Base-by-base conservation (phyloP, 53 echinoderm and acorn worm species). In the Astropecten irregularis region DNA sequence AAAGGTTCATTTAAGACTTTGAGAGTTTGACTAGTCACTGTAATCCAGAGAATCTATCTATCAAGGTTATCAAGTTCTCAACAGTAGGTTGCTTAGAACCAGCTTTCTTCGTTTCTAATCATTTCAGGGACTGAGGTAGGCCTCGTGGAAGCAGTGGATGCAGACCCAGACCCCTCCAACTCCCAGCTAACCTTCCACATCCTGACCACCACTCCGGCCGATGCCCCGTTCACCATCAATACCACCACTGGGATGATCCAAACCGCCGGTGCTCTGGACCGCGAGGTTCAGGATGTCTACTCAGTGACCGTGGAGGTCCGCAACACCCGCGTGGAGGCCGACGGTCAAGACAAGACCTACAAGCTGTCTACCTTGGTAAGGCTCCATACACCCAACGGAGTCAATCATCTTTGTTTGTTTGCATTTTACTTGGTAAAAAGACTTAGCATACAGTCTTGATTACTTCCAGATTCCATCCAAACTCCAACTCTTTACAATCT, bases 101-200 rank as follows among this genome's bases (percentile, higher is more conserved):
- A n/a, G n/a, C n/a, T n/a, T n/a, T n/a, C n/a, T n/a, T n/a, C n/a
- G n/a, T n/a, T n/a, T n/a, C n/a, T n/a, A n/a, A n/a, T 68, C 37
- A 26, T 9, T 35, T 11, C 85, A 95, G 95, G 90, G 47, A 83
- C 90, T 14, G 58, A 47, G 72, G 87, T 99, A 16, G 99, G 94
- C 3, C 7, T 18, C 16, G 81, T 95, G 0, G 64, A 25, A 4
- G 90, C 94, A 10, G 37, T 76, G 0, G 99, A 99, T 65, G 82
- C 67, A 0, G 99, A 99, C 67, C 76, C 86, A 2, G 83, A 86
- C 67, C 85, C 88, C 2, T 44, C 53, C 19, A 90, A 90, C 83
- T 50, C 69, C 15, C 86, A 85, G 57, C 86, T 94, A 34, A 87
- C 81, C 50, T 99, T 91, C 76, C 73, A 66, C 83, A 94, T 99